Evolutionary conservation across 92 coral and sea anemone genomes (phyloP), one percentile per base, ranked within the genome.

Genomic region (Montipora capitata): DNA sequence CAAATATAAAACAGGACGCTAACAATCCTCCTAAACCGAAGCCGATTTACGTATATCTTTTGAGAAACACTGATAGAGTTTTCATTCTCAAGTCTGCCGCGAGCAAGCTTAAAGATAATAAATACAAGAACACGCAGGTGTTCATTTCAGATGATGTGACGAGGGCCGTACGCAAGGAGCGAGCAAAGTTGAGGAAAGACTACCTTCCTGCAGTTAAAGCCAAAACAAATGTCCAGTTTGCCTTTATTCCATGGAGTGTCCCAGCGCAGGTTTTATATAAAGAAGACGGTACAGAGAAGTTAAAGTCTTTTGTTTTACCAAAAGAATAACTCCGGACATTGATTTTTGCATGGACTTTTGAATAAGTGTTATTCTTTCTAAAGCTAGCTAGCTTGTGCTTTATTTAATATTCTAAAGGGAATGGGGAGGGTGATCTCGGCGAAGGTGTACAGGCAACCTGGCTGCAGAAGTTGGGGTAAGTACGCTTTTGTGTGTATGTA

Each of bases 381-480:
- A 70, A 27, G 72, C 45, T 67, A 67, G 72, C 15, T 67, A 40
- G 15, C 0, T 12, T n/a, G 40, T 27, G 35, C 3, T 69, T 27
- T 69, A 10, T 4, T 5, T 11, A 40, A 12, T 40, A n/a, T 4
- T 71, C 35, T 27, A 27, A 27, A 3, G 2, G 42, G 56, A 68
- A 20, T 0, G 1, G 12, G 2, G 2, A 13, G 16, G 76, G 56
- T 0, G 16, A 1, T 70, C 76, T 43, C 39, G 76, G 76, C 39
- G 76, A 71, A 40, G 7, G 56, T 71, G 51, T 71, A 14, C 76
- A 11, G 49, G 74, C 17, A 69, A 41, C 52, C 74, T 69, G 74
- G 74, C 54, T 10, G 7, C 49, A 39, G 49, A 69, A 42, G 76
- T 71, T 9, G 39, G 2, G 76, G 56, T 71, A 71, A 43, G 76